phyloP scores from a whole-genome alignment of 1,140 invertebrate genomes.

The Hermetia illucens region DNA sequence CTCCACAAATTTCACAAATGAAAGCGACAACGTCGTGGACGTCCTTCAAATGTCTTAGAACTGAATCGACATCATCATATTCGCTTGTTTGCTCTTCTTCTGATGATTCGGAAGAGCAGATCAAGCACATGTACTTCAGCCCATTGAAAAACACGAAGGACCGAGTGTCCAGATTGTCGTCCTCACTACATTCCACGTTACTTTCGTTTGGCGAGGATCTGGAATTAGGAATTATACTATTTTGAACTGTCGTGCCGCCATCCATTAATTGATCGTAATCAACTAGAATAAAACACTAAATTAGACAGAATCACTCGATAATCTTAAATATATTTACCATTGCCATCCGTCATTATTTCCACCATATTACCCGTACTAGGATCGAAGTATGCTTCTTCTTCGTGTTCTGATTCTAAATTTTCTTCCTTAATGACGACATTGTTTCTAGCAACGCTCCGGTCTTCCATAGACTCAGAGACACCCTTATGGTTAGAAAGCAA shows the following conservation, averaged over 20 bases:
- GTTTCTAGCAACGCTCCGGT: too few relatives aligned
- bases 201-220: too few relatives aligned
- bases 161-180: neutral
- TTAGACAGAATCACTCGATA: neutral
- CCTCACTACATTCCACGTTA: neutral
- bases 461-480: too few relatives aligned
- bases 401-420: too few relatives aligned
- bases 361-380: neutral
- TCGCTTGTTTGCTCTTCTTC: neutral
- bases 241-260: too few relatives aligned
- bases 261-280: constrained; percentile 1
- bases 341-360: neutral
- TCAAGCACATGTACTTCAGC: neutral
- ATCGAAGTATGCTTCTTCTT: constrained; percentile 3
- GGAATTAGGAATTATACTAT: too few relatives aligned
- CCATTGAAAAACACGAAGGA: neutral
- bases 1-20: too few relatives aligned
- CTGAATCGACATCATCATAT: too few relatives aligned
- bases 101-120: neutral
- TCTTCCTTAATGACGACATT: too few relatives aligned
- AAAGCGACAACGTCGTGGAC: too few relatives aligned
- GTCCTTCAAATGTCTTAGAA: too few relatives aligned
- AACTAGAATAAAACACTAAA: neutral
- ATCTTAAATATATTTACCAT: neutral
- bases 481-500: too few relatives aligned